These are phyloP conservation scores for Heloderma charlesbogerti DNA, from an alignment of 2,113 vertebrate genomes.

Conservation along the genomic window DNA sequence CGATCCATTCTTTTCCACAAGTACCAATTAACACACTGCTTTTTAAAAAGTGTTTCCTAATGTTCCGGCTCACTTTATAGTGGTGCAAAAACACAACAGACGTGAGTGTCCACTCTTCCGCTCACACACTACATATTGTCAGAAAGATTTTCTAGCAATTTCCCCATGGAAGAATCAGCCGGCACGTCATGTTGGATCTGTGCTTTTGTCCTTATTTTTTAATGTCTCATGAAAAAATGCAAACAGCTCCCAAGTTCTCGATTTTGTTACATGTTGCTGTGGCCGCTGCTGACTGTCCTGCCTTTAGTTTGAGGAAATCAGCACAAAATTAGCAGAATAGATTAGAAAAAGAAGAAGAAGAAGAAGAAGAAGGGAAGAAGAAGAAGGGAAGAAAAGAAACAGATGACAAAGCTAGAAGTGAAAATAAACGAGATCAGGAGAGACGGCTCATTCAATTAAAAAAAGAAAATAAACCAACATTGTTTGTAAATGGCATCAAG, in stretches of 20 bases:
- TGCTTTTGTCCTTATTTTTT: not conserved
- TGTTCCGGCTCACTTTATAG: not conserved
- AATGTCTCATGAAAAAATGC: not conserved
- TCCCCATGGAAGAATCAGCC: not conserved
- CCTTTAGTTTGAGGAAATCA: not conserved
- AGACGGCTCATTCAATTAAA: not conserved
- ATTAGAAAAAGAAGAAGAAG: not conserved
- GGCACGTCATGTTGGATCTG: not conserved
- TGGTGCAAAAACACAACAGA: not conserved
- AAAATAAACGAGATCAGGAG: not conserved
- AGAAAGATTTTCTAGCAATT: not conserved
- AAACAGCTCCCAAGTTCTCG: not conserved
- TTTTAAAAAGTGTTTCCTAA: not conserved
- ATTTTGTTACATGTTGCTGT: not conserved
- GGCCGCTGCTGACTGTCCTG: not conserved
- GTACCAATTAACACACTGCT: not conserved
- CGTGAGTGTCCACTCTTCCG: not conserved
- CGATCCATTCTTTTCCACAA: not conserved
- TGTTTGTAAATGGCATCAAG: not conserved
- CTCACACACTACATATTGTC: not conserved
- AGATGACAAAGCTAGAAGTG: slow-evolving; percentile 11
- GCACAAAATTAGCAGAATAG: slow-evolving; percentile 8
- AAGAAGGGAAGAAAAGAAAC: not conserved
- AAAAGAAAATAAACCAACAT: rapidly evolving
- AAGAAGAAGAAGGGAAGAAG: not conserved